Evolutionary conservation across 1,140 invertebrate genomes (phyloP), one percentile per base, ranked within the genome.

Genomic region (Homarus americanus): DNA sequence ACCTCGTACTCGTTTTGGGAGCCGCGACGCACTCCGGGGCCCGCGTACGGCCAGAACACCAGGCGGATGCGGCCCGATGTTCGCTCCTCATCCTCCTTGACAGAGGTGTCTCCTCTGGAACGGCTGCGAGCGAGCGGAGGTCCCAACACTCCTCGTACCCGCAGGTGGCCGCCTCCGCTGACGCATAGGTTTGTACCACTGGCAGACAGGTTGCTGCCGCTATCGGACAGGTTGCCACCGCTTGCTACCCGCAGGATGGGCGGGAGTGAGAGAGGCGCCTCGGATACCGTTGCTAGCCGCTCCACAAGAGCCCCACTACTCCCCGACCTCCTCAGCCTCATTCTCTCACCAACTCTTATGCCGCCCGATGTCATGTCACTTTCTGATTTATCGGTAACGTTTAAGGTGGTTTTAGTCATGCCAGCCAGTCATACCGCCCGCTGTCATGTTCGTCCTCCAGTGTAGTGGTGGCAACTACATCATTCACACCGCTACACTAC

Each of bases 21-120:
- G n/a, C 41, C 28, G 32, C 72, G 83, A 10, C 72, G 83, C 34
- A 38, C 72, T 15, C 38, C 32, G 28, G n/a, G 41, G n/a, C 69
- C 69, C 83, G 69, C 44, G 24, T 86, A 72, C 28, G 69, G 83
- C 69, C 83, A 86, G 69, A 75, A 75, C 69, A 76, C 44, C 41
- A 86, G 63, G 15, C 83, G 83, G 24, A 20, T 73, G 41, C 72
- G 72, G 72, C 38, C 28, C 20, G 53, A 15, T 15, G 5, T 20
- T 34, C 73, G 44, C 34, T 80, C 38, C 28, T 15, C 72, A 12
- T 32, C 41, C 34, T 73, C 40, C 38, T 41, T 34, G 36, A 36
- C 28, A 36, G 36, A 0, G 32, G 66, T 38, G 53, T 40, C 40
- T 34, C 2, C 24, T 17, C 36, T 15, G 0, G 36, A 41, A 53